These are phyloP conservation scores for Plemyria rubiginata DNA, from an alignment of 2,888 invertebrate species.

Conservation along the genomic window DNA sequence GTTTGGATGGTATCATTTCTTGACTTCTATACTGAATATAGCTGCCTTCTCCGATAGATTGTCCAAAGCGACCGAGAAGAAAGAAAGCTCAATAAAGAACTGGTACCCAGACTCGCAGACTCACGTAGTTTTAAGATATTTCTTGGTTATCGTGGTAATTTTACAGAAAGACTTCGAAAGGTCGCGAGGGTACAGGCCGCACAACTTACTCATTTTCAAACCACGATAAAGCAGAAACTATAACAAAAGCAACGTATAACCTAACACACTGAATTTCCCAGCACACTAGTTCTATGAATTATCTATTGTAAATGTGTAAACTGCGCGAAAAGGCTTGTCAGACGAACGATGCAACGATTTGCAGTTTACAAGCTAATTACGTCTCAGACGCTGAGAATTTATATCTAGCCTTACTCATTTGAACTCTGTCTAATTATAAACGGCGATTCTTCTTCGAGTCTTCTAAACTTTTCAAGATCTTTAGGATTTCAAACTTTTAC, in stretches of 20 bases:
- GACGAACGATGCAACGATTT: not conserved
- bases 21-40: too few relatives aligned
- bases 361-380: constrained; percentile 4
- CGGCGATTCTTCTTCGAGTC: not conserved
- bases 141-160: too few relatives aligned
- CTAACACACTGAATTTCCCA: not conserved
- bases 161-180: too few relatives aligned
- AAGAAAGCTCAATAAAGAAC: too few relatives aligned
- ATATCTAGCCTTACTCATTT: constrained; percentile 4
- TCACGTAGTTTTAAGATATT: too few relatives aligned
- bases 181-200: too few relatives aligned
- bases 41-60: too few relatives aligned
- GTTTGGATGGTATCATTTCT: too few relatives aligned
- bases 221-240: not conserved
- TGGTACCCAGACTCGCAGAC: too few relatives aligned
- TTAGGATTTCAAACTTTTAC: constrained; percentile 11
- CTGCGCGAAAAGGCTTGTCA: not conserved
- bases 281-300: not conserved
- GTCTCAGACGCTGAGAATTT: not conserved
- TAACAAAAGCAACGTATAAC: not conserved
- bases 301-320: not conserved
- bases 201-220: too few relatives aligned
- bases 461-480: constrained; percentile 7
- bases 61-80: too few relatives aligned
- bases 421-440: constrained; percentile 4